Conservation (phyloP, 2,797 vertebrate species). For the Dendrocincla tyrannina region DNA sequence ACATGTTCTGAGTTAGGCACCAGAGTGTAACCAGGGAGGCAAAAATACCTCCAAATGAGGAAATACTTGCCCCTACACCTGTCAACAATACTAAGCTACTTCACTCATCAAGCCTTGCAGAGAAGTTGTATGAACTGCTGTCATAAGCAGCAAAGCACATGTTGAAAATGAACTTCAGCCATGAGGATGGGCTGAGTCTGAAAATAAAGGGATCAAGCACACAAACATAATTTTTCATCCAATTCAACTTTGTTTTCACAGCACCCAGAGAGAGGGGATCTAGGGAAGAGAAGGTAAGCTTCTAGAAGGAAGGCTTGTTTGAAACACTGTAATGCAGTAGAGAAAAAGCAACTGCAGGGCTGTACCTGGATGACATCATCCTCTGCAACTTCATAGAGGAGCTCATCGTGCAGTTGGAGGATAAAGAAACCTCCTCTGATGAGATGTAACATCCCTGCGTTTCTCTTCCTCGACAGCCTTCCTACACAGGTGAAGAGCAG, state of each 20-base stretch:
- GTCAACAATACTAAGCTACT: neutral
- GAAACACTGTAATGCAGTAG: neutral
- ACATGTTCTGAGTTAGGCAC: neutral
- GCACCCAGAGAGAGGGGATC: neutral
- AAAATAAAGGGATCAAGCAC: neutral
- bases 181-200: neutral
- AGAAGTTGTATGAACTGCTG: neutral
- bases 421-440: conserved; percentile 88
- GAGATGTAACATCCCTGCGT: conserved; percentile 54
- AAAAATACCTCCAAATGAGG: neutral
- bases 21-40: neutral
- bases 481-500: conserved; percentile 39
- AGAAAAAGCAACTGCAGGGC: neutral
- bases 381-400: conserved; percentile 92
- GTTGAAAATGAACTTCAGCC: neutral
- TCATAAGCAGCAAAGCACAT: neutral
- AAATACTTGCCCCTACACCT: neutral
- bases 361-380: conserved; percentile 90
- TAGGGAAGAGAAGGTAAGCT: neutral
- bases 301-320: neutral
- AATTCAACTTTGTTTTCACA: neutral
- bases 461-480: conserved; percentile 44
- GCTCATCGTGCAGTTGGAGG: conserved; percentile 96
- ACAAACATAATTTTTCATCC: neutral
- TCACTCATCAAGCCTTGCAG: neutral